phyloP scores from a whole-genome alignment of 2,113 vertebrate genomes.

The Zonotrichia leucophrys region DNA sequence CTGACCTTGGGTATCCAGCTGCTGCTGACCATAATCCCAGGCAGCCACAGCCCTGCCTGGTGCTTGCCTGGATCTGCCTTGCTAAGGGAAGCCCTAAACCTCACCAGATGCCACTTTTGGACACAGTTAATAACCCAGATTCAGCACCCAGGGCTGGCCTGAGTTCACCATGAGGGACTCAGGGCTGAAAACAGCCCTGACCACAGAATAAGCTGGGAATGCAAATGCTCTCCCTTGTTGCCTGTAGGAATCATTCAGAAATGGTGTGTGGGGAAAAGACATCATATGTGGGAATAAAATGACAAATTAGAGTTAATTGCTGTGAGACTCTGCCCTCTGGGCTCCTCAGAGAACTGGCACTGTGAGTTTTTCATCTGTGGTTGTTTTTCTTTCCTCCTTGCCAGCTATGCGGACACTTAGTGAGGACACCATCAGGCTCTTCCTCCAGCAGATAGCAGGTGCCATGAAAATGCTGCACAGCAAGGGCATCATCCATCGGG shows the following conservation, averaged over 20 bases:
- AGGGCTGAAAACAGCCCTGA: neutral
- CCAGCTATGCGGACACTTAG: constrained; percentile 91
- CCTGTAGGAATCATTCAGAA: constrained; percentile 1
- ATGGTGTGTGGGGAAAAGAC: neutral
- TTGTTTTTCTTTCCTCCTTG: neutral
- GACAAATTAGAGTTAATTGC: neutral
- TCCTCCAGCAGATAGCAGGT: constrained; percentile 92
- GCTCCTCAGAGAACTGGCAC: neutral
- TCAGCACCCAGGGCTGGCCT: neutral
- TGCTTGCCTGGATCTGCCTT: neutral
- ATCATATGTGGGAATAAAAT: neutral
- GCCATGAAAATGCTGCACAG: constrained; percentile 92
- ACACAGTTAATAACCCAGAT: neutral
- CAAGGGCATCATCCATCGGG: constrained; percentile 93
- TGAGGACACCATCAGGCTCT: constrained; percentile 93
- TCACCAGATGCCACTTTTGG: neutral
- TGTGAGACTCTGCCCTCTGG: neutral
- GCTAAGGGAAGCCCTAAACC: neutral
- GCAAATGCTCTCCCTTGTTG: neutral
- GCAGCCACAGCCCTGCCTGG: neutral
- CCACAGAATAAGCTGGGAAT: neutral
- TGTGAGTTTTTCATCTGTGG: neutral
- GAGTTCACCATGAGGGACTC: neutral
- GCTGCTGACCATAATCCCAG: neutral
- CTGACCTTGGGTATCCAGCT: neutral